Evolutionary conservation across 1,140 invertebrate species (phyloP), one percentile per base, ranked within the genome.

Genomic region (Nymphalis io): DNA sequence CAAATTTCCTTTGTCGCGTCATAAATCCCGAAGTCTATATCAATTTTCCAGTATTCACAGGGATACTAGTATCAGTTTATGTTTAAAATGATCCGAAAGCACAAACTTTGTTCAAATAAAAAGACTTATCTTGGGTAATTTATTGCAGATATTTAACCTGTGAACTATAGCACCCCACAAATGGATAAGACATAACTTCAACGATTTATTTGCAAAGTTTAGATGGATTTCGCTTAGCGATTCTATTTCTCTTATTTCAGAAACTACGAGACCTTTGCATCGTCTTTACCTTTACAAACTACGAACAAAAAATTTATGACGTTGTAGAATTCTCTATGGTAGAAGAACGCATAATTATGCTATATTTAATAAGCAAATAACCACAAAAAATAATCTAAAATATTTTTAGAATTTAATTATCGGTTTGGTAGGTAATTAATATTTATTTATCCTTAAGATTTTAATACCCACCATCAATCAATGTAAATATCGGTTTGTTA

Each of bases 161-260:
- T 51, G 58, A 68, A 68, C 66, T 53, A 48, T 58, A 21, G 46
- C 20, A 55, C 33, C 59, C 23, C 39, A 42, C 46, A 8, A 42
- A n/a, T 40, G 38, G 46, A 60, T 58, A 61, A 63, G 20, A 18
- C 23, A 51, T 46, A 63, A 33, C 27, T 53, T 38, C 23, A 68
- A 60, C 38, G 48, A 68, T 68, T 68, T 68, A 68, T 68, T 53
- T 58, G 18, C 5, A 60, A 68, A 68, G 16, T 68, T 68, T 42
- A 55, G 66, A 68, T 68, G n/a, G 33, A 68, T 68, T 68, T 42
- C 46, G 33, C 33, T 53, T 40, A 55, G 66, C 46, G 38, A 42
- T 16, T 27, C n/a, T 27, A 55, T 55, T 55, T 27, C 21, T 27
- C 15, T 21, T 51, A 51, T 51, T 51, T n/a, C 21, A 13, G 13